Evolutionary conservation across 2,797 vertebrate genomes (phyloP), one percentile per base, ranked within the genome.

Genomic region (Sebastes paucispinis): DNA sequence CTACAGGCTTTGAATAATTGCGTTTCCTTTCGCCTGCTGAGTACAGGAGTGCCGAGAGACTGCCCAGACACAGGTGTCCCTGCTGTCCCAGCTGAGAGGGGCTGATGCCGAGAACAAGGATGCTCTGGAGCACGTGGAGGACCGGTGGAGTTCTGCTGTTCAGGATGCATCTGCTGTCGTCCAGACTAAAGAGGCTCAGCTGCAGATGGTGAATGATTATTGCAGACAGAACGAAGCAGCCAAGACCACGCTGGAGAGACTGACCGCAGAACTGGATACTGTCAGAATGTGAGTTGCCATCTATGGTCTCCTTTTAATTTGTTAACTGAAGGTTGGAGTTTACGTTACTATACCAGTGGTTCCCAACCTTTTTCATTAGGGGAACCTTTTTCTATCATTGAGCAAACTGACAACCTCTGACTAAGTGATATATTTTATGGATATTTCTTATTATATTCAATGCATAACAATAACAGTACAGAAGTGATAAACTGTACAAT

Each of bases 231-330:
- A 92, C 2, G 69, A 94, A 58, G 85, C 90, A 39, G 93, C 82
- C 6, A 94, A 90, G 75, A 89, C 87, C 6, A 94, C 89, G 0
- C 62, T 97, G 90, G 95, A 96, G 79, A 93, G 79, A 74, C 87
- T 96, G 69, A 86, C 82, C 20, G 91, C 86, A 64, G 96, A 97
- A 80, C 95, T 96, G 76, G 95, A 97, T 32, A 90, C 88, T 73
- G 81, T 97, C 24, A 96, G 92, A 93, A 88, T 6, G 98, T 99
- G 89, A 97, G 97, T 96, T 27, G 6, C 47, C 16, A 20, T 12
- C 3, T 3, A 7, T 20, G 5, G 27, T 67, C 75, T 54, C 1
- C 5, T 75, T 80, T 57, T 25, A 8, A 3, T 72, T 31, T n/a
- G 6, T 60, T 34, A n/a, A 59, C 24, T 70, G 2, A 43, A 36